These are phyloP conservation scores for Palaemon carinicauda DNA, from an alignment of 1,140 invertebrate genomes.

Conservation along the genomic window DNA sequence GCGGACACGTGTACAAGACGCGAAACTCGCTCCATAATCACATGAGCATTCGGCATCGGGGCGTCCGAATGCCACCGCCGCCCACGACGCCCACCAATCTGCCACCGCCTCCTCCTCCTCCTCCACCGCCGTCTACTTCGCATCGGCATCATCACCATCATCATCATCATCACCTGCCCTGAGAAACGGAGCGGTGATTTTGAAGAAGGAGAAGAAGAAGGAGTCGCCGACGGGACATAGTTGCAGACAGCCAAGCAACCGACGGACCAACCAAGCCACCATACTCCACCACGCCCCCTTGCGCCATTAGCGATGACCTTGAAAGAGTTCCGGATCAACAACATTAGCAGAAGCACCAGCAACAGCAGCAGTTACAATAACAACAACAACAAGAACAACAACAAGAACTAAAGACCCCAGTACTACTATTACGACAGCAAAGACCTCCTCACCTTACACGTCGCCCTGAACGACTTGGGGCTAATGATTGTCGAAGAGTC, in stretches of 20 bases:
- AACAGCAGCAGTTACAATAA: too few relatives aligned
- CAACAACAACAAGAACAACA: too few relatives aligned
- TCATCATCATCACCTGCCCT: not conserved
- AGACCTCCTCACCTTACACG: too few relatives aligned
- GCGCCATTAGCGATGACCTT: too few relatives aligned
- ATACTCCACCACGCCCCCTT: too few relatives aligned
- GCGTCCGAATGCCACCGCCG: constrained; percentile 52
- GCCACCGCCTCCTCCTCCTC: not conserved
- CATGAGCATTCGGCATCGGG: constrained; percentile 55
- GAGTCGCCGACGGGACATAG: not conserved
- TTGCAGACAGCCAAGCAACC: not conserved
- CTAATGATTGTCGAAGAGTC: too few relatives aligned
- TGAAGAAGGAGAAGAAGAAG: not conserved
- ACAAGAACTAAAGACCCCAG: too few relatives aligned
- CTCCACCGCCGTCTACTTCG: not conserved
- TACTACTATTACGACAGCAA: too few relatives aligned
- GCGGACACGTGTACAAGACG: constrained; percentile 57
- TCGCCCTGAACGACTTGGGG: too few relatives aligned
- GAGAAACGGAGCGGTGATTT: not conserved
- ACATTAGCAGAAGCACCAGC: too few relatives aligned
- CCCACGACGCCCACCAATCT: constrained; percentile 4
- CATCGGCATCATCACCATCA: not conserved
- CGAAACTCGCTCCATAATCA: constrained; percentile 59
- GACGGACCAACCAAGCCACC: not conserved
- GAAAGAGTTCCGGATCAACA: too few relatives aligned